Evolutionary conservation across 2,888 invertebrate species (phyloP).

Genomic region (Isotomurus palustris): DNA sequence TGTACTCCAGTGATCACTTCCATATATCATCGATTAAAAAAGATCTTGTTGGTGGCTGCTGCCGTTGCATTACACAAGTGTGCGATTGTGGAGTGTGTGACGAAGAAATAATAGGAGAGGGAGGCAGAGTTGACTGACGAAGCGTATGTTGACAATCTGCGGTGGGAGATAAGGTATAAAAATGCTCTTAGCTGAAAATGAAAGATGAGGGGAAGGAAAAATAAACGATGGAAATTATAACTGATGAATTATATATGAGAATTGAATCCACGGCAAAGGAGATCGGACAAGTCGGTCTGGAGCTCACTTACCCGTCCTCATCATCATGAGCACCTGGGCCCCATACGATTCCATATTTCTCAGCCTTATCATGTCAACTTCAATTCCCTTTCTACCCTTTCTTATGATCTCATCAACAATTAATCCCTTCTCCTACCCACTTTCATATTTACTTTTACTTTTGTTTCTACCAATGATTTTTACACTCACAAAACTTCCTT

Average conservation of each 20-base stretch:
- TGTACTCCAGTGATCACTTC: no score
- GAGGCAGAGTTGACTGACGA: no score
- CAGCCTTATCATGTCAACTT: neutral
- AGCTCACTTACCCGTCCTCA: no score
- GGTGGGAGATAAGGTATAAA: neutral
- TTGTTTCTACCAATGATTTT: no score
- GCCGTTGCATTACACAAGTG: no score
- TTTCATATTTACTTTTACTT: no score
- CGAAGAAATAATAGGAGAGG: no score
- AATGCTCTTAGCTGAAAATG: neutral
- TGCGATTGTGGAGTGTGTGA: no score
- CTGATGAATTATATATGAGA: conserved; percentile 25
- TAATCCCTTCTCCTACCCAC: no score
- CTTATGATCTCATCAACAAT: conserved; percentile 12
- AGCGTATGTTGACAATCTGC: conserved; percentile 2
- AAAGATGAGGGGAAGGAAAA: conserved; percentile 9
- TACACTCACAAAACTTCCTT: neutral
- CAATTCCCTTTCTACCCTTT: conserved; percentile 10
- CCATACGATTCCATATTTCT: neutral
- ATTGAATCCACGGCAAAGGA: conserved; percentile 5
- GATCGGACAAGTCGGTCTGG: neutral
- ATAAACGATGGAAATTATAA: conserved; percentile 23
- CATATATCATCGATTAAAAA: no score
- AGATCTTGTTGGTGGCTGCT: no score
- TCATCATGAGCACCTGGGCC: conserved; percentile 3